phyloP scores from a whole-genome alignment of 2,888 invertebrate genomes.

The Drosophila atripex region DNA sequence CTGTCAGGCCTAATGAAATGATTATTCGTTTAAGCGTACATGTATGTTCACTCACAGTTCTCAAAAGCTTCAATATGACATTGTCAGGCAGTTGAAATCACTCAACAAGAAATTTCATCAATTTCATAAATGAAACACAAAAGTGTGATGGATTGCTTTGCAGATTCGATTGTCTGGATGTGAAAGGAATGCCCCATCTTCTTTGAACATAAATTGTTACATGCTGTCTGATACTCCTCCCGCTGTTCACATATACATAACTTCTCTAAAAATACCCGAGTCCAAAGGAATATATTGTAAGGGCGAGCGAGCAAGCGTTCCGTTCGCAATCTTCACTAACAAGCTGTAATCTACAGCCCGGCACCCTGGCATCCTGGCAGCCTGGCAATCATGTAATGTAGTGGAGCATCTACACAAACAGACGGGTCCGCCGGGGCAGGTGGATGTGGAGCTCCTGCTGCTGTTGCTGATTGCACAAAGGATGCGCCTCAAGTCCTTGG shows the following conservation, averaged over 20 bases:
- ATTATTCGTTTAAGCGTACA: slow-evolving; percentile 32
- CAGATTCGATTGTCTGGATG: slow-evolving; percentile 15
- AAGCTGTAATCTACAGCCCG: slow-evolving; percentile 52
- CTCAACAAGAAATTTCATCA: slow-evolving; percentile 24
- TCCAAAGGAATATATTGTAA: slow-evolving; percentile 34
- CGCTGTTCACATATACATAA: background rate
- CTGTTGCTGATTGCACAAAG: slow-evolving; percentile 71
- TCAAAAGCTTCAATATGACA: slow-evolving; percentile 14
- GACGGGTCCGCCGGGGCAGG: slow-evolving; percentile 14
- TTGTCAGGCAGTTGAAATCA: slow-evolving; percentile 20
- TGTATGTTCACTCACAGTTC: slow-evolving; percentile 9
- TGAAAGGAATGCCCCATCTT: slow-evolving; percentile 6
- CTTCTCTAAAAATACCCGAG: slow-evolving; percentile 34
- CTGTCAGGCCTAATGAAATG: slow-evolving; percentile 35
- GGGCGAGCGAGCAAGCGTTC: slow-evolving; percentile 26
- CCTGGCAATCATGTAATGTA: slow-evolving; percentile 52
- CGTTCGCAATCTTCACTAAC: slow-evolving; percentile 52
- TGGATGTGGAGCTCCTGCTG: slow-evolving; percentile 8
- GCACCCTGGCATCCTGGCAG: slow-evolving; percentile 32
- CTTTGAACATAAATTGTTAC: slow-evolving; percentile 24
- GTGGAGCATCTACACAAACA: slow-evolving; percentile 53
- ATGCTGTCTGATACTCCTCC: slow-evolving; percentile 9
- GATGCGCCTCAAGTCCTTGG: slow-evolving; percentile 72
- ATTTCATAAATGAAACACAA: slow-evolving; percentile 21
- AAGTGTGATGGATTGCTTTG: slow-evolving; percentile 42